These are phyloP conservation scores for Eumaeus atala DNA, from an alignment of 1,140 invertebrate species.

Conservation along the genomic window DNA sequence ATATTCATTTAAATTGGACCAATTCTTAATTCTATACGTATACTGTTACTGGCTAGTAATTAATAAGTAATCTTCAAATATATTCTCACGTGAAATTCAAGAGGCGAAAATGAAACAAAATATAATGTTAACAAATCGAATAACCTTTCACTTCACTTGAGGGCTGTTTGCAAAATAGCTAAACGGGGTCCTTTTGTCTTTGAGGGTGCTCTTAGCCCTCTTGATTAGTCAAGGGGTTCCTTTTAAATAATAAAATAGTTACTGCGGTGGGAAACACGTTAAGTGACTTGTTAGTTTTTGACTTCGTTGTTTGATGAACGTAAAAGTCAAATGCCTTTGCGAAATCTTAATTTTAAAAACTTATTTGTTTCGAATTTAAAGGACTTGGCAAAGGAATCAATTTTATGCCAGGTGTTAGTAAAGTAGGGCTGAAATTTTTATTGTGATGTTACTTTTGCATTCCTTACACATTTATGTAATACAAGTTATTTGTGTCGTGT, in stretches of 20 bases:
- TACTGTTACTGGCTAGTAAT: neutral
- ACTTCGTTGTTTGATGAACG: slow-evolving; percentile 15
- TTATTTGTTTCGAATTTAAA: slow-evolving; percentile 5
- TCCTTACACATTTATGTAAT: too few relatives aligned
- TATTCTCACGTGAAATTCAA: slow-evolving; percentile 42
- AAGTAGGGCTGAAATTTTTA: neutral
- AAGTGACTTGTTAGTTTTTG: slow-evolving; percentile 29
- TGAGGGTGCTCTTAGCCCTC: slow-evolving; percentile 27
- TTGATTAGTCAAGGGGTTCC: slow-evolving; percentile 40
- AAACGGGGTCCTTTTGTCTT: slow-evolving; percentile 54
- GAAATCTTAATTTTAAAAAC: neutral
- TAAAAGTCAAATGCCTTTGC: neutral
- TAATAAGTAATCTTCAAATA: slow-evolving; percentile 3
- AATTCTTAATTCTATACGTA: too few relatives aligned
- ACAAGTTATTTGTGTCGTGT: neutral
- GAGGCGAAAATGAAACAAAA: slow-evolving; percentile 28
- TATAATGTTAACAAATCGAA: slow-evolving; percentile 36
- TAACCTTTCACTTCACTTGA: slow-evolving; percentile 29
- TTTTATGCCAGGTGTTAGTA: neutral
- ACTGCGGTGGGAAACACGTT: slow-evolving; percentile 32
- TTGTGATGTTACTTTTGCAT: too few relatives aligned
- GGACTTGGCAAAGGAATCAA: neutral
- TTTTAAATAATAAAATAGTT: slow-evolving; percentile 37
- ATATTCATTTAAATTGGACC: too few relatives aligned
- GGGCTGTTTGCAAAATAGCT: slow-evolving; percentile 58